A percentile compares a stretch with the other conserved stretches of the same genome.
Conservation (phyloP, 2,888 invertebrate species). For the Harpagoxenus sublaevis region DNA sequence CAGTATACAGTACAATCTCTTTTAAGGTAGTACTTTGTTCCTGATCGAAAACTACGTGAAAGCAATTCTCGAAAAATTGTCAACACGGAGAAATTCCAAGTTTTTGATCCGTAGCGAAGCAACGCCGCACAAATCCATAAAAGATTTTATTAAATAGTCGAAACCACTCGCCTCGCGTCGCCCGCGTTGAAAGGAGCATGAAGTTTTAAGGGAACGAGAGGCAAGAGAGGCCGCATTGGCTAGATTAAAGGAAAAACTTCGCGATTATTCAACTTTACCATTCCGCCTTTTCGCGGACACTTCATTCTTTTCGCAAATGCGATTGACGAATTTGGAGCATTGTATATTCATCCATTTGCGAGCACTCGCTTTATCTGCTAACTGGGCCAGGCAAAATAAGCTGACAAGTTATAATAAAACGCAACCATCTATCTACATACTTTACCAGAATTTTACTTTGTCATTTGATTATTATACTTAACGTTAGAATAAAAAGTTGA, state of each 20-base stretch:
- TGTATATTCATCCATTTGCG: conserved; percentile 31
- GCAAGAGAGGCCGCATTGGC: conserved; percentile 26
- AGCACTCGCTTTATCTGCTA: background rate
- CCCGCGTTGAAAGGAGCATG: conserved; percentile 13
- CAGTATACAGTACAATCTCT: conserved; percentile 44
- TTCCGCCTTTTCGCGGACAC: conserved; percentile 37
- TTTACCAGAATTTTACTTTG: background rate
- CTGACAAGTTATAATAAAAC: background rate
- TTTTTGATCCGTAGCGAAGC: conserved; percentile 29
- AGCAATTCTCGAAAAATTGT: conserved; percentile 52
- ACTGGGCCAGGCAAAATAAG: conserved; percentile 2
- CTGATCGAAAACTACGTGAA: conserved; percentile 36
- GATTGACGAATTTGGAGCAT: conserved; percentile 43
- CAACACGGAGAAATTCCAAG: conserved; percentile 41
- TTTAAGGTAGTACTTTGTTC: conserved; percentile 15
- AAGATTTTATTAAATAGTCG: conserved; percentile 48
- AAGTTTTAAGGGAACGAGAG: conserved; percentile 37
- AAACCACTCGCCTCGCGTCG: conserved; percentile 20
- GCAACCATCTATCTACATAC: background rate
- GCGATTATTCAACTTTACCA: conserved; percentile 49
- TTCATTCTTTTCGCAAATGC: conserved; percentile 39
- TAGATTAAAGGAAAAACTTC: conserved; percentile 53
- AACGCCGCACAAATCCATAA: conserved; percentile 19
- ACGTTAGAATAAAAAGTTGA: background rate
- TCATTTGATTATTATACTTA: background rate